These are phyloP conservation scores for Petrolisthes cinctipes DNA, from an alignment of 2,888 invertebrate genomes.

Conservation along the genomic window DNA sequence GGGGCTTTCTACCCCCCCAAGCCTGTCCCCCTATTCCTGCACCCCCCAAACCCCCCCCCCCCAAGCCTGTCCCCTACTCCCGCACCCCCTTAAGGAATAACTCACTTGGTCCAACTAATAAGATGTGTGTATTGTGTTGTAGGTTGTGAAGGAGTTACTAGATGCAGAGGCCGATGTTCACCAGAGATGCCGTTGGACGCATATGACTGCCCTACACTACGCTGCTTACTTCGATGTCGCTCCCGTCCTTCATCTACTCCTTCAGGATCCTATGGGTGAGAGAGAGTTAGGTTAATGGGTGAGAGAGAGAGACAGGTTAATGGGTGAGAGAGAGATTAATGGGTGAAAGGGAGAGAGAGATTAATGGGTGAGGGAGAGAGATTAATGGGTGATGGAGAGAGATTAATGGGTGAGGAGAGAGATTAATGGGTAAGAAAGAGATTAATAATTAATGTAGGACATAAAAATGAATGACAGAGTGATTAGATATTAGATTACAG, in stretches of 20 bases:
- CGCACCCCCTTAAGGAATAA: too few species aligned
- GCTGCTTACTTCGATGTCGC: slow-evolving; percentile 73
- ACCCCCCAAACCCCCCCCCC: too few species aligned
- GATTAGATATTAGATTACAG: too few species aligned
- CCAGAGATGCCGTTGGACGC: slow-evolving; percentile 72
- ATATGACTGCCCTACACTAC: slow-evolving; percentile 73
- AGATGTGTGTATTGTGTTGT: neutral
- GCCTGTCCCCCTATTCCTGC: too few species aligned
- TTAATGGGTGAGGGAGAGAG: neutral
- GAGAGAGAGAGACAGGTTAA: neutral
- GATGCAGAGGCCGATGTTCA: slow-evolving; percentile 70
- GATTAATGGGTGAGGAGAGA: neutral
- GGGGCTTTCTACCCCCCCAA: too few species aligned
- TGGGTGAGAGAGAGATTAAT: neutral
- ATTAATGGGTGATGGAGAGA: neutral
- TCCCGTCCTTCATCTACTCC: slow-evolving; percentile 70
- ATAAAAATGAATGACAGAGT: too few species aligned
- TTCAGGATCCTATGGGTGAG: slow-evolving; percentile 66
- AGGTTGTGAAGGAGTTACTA: slow-evolving; percentile 68
- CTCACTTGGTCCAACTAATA: too few species aligned
- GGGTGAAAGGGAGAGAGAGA: too few species aligned
- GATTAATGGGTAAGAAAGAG: neutral
- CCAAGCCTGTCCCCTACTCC: too few species aligned
- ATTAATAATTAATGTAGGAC: too few species aligned
- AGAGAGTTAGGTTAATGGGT: neutral